Evolutionary conservation across 1,140 invertebrate genomes (phyloP).

Genomic region (Cydia amplana): DNA sequence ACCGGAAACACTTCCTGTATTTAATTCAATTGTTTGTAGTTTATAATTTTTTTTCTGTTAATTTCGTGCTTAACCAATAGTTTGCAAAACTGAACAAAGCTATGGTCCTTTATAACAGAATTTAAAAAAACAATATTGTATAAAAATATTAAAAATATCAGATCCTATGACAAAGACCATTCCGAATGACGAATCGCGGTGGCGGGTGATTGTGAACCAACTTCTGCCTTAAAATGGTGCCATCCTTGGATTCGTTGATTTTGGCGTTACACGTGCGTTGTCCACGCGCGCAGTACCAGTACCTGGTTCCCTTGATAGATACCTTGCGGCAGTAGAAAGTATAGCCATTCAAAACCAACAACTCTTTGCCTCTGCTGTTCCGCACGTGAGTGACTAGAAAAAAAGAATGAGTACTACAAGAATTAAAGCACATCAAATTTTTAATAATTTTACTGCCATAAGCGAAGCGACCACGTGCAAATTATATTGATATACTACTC

Average conservation of each 20-base stretch:
- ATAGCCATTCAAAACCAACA: background rate
- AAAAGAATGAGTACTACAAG: background rate
- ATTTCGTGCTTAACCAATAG: too few relatives aligned
- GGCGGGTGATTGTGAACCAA: conserved; percentile 6
- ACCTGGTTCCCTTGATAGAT: background rate
- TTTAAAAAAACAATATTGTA: background rate
- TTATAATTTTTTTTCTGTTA: too few relatives aligned
- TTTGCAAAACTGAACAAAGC: too few relatives aligned
- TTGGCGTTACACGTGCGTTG: background rate
- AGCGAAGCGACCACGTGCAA: too few relatives aligned
- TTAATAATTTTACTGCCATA: too few relatives aligned
- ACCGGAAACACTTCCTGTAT: too few relatives aligned
- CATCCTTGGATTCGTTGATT: background rate
- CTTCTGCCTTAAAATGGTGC: background rate
- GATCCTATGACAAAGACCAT: background rate
- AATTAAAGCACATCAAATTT: background rate
- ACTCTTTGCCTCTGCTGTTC: background rate
- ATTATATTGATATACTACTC: too few relatives aligned
- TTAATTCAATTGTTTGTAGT: too few relatives aligned
- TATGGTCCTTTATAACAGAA: too few relatives aligned
- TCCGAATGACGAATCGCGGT: background rate
- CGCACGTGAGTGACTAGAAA: background rate
- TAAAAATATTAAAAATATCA: too few relatives aligned
- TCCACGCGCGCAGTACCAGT: background rate
- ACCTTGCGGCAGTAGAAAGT: background rate